These are phyloP conservation scores for Spodoptera picta DNA, from an alignment of 2,888 invertebrate genomes.

Conservation along the genomic window DNA sequence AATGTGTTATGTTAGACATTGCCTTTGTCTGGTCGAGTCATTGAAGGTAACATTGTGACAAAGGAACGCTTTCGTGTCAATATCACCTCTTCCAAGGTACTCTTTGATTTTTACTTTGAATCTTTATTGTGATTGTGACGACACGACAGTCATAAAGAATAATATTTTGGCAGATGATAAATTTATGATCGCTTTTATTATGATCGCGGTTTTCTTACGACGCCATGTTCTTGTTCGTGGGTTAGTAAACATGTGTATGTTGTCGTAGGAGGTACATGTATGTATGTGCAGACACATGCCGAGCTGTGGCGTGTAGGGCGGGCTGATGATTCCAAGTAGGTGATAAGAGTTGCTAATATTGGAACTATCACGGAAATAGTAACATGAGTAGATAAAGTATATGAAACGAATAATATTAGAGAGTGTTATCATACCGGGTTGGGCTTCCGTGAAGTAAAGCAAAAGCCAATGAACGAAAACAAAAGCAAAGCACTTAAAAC, in stretches of 20 bases:
- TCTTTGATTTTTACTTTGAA: no score
- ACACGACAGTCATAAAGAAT: no score
- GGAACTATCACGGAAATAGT: constrained; percentile 1
- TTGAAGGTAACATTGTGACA: not conserved
- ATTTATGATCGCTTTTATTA: constrained; percentile 15
- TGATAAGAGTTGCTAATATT: constrained; percentile 23
- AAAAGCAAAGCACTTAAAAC: constrained; percentile 1
- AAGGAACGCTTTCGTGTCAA: no score
- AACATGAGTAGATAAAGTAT: not conserved
- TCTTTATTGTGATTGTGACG: no score
- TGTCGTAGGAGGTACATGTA: constrained; percentile 23
- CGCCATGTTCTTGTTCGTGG: constrained; percentile 4
- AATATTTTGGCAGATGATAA: not conserved
- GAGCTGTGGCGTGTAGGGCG: constrained; percentile 20
- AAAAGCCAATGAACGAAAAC: no score
- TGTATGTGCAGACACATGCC: constrained; percentile 15
- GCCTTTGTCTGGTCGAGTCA: constrained; percentile 4
- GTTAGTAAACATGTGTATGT: constrained; percentile 8
- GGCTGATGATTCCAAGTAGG: constrained; percentile 10
- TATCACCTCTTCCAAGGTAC: no score
- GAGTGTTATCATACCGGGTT: no score
- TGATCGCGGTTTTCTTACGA: constrained; percentile 26
- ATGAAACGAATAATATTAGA: no score
- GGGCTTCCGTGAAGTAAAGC: no score
- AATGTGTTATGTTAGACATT: constrained; percentile 18